Percentiles rank a stretch among this genome's conserved stretches.
Conservation (phyloP, 2,113 vertebrate species). For the Gallinago paraguaiae region DNA sequence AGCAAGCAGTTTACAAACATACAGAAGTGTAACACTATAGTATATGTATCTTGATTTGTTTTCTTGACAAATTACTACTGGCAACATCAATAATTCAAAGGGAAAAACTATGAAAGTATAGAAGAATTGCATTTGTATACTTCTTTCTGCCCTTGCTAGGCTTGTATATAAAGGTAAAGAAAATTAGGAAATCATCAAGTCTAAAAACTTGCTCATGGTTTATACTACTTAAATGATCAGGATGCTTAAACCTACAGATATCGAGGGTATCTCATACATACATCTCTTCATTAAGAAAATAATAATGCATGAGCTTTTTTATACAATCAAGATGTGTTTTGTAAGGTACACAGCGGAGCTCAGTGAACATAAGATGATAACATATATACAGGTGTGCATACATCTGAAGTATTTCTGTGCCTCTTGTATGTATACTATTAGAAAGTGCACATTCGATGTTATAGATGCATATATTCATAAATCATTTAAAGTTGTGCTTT, state of each 20-base stretch:
- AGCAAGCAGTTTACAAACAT: slow-evolving; percentile 56
- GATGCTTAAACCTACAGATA: slow-evolving; percentile 23
- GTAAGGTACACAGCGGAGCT: not conserved
- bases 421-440: not conserved
- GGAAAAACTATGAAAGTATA: slow-evolving; percentile 74
- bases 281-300: slow-evolving; percentile 41
- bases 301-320: slow-evolving; percentile 50
- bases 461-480: slow-evolving; percentile 79
- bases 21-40: slow-evolving; percentile 28
- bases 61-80: slow-evolving; percentile 76
- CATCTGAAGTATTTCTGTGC: not conserved
- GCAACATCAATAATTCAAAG: slow-evolving; percentile 80
- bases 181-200: slow-evolving; percentile 62
- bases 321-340: slow-evolving; percentile 8
- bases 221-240: slow-evolving; percentile 1
- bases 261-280: not conserved
- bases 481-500: slow-evolving; percentile 82
- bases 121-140: slow-evolving; percentile 69
- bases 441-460: slow-evolving; percentile 59
- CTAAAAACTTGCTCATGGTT: slow-evolving; percentile 36
- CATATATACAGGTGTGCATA: slow-evolving; percentile 43
- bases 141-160: slow-evolving; percentile 63
- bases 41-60: slow-evolving; percentile 69
- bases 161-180: slow-evolving; percentile 54
- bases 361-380: not conserved